These are phyloP conservation scores for Seira sanloemensis DNA, from an alignment of 2,888 invertebrate species.

Conservation along the genomic window DNA sequence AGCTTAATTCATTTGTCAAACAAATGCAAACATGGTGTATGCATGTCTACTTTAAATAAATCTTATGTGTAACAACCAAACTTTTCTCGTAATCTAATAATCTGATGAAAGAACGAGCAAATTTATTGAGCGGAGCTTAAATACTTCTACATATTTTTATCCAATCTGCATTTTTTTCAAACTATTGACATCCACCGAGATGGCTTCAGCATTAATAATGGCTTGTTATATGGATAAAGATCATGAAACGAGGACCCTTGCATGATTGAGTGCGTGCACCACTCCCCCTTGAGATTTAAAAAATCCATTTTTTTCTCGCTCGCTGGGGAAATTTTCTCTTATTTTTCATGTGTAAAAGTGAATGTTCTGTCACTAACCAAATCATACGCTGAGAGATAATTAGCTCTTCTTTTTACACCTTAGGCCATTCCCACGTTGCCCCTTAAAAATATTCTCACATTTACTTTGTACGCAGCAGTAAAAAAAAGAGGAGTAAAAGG, in stretches of 20 bases:
- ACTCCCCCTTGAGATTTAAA: not conserved
- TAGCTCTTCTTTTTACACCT: not conserved
- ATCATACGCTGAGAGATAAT: not conserved
- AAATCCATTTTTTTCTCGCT: not conserved
- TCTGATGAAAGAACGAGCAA: not conserved
- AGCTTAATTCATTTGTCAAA: conserved; percentile 28
- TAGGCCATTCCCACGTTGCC: not conserved
- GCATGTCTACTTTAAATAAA: not conserved
- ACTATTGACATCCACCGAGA: not conserved
- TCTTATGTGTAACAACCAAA: not conserved
- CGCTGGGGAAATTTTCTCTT: not conserved
- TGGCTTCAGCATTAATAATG: not conserved
- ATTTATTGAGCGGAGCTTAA: not conserved
- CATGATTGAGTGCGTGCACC: not conserved
- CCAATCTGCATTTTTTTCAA: not conserved
- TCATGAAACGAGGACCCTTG: not conserved
- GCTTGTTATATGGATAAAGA: not conserved
- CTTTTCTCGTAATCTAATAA: not conserved
- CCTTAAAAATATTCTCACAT: not conserved
- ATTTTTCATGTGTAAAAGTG: not conserved
- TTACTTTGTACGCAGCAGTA: too few species aligned
- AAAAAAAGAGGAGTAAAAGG: too few species aligned
- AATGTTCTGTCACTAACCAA: not conserved
- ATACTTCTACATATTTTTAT: not conserved
- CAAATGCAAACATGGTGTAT: not conserved